Evolutionary conservation across 2,888 invertebrate genomes (phyloP), one percentile per base, ranked within the genome.

Genomic region (Himalopsyche anomala): DNA sequence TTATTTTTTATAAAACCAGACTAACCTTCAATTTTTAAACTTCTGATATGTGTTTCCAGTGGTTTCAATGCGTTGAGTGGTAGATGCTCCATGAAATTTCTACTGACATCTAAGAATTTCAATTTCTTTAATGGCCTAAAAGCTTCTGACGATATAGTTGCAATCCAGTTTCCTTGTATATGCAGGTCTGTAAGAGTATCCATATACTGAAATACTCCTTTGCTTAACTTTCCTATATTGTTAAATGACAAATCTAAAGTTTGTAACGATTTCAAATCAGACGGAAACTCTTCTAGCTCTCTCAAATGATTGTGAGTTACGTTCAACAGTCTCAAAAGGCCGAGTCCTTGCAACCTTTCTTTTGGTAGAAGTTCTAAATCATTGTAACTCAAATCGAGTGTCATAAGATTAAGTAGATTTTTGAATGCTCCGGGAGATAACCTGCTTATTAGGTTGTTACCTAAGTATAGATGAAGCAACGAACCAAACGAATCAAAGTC

Each of bases 391-490:
- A 98, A 92, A 91, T 98, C 97, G 85, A 98, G 93, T 15, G 95
- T 95, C 85, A 96, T 93, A 88, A 98, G 93, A 91, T 95, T 95
- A 80, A 95, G 95, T 51, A 97, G 92, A 89, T 95, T 95, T 83
- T 95, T 95, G 90, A 98, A 97, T 83, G 98, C 97, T 69, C 97
- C 96, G 0, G 98, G 97, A 3, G 97, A 97, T 87, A 98, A 94
- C 88, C 96, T 93, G 19, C 96, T 95, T 89, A 97, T 96, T 87
- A 95, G 93, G 91, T 97, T 97, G 89, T 94, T 94, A 62, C 95
- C 94, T 89, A 97, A 91, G 90, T 95, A 95, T 85, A 97, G 93
- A 90, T 96, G 96, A 90, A 96, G 94, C 55, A 97, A 92, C 0
- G 95, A 94, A 36, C 97, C 96, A 90, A 97, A 97, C 55, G 96